A percentile compares a stretch with the other conserved stretches of the same genome.
phyloP scores from a whole-genome alignment of 2,797 vertebrate species.

The Tiaroga cobitis region DNA sequence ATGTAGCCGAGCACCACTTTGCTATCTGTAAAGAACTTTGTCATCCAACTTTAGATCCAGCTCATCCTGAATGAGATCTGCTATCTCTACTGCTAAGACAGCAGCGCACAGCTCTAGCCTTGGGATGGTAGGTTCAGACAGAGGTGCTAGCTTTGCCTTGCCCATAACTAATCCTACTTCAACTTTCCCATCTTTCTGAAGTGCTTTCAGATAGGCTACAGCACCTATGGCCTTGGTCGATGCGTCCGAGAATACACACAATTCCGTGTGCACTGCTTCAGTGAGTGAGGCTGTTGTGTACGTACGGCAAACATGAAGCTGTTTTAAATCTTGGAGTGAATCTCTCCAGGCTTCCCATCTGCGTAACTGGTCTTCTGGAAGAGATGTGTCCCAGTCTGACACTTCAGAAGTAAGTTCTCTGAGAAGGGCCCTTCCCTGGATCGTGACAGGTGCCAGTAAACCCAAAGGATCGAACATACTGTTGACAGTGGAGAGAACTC shows the following conservation, averaged over 20 bases:
- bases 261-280: background rate
- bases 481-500: background rate
- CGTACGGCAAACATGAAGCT: background rate
- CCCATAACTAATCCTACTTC: no score
- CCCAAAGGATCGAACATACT: background rate
- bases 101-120: background rate
- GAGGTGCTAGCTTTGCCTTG: no score
- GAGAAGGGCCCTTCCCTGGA: background rate
- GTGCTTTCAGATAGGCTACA: no score
- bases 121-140: background rate
- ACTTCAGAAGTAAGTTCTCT: background rate
- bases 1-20: conserved; percentile 8
- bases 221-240: no score
- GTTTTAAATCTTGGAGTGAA: background rate
- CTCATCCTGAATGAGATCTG: background rate
- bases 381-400: background rate
- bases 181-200: no score
- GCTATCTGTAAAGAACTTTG: background rate
- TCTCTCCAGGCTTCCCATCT: background rate
- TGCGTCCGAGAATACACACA: no score
- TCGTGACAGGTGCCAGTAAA: background rate
- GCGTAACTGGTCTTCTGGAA: background rate
- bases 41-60: background rate
- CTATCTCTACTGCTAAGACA: background rate
- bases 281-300: background rate